Evolutionary conservation across 2,888 invertebrate species (phyloP), one percentile per base, ranked within the genome.

Genomic region (Germaria angustata): DNA sequence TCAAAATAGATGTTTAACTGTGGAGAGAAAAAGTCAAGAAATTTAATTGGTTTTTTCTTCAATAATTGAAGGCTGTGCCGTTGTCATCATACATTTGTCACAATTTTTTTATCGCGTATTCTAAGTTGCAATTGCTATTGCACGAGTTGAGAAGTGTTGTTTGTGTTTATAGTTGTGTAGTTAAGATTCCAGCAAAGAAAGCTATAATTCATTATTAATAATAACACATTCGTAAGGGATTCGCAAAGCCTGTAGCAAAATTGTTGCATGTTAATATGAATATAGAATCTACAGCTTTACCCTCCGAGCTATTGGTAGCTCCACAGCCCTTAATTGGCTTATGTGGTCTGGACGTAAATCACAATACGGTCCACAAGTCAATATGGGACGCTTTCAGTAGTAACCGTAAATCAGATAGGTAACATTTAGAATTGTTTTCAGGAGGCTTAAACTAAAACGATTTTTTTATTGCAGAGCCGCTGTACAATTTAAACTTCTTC

Each of bases 371-470:
- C 51, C 98, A 99, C 91, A 96, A 96, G 89, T 94, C 96, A 61
- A 95, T 99, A 90, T 98, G 98, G 98, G 98, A 98, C 88, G 95
- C 96, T 6, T 97, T 99, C 89, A 95, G 94, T 85, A 95, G 95
- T 88, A 96, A 96, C 90, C 93, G 97, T 36, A 93, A 96, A 82
- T 92, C 95, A 1, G 97, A 98, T 88, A 87, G 88, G 90, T 90
- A 82, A 84, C 34, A 9, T 36, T 8, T n/a, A 11, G 15, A n/a
- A n/a, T 15, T 20, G 41, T 53, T 51, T 24, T 28, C 51, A 20
- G 22, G 39, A 28, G 9, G 2, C 4, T 32, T 15, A n/a, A 24
- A 22, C 5, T 24, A 24, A n/a, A n/a, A 15, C 22, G 2, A 17
- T 51, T 20, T 36, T 1, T 61, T 1, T 76, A 20, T 83, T 86